Conservation (phyloP, 2,888 invertebrate species). For the Opisthograptis luteolata region DNA sequence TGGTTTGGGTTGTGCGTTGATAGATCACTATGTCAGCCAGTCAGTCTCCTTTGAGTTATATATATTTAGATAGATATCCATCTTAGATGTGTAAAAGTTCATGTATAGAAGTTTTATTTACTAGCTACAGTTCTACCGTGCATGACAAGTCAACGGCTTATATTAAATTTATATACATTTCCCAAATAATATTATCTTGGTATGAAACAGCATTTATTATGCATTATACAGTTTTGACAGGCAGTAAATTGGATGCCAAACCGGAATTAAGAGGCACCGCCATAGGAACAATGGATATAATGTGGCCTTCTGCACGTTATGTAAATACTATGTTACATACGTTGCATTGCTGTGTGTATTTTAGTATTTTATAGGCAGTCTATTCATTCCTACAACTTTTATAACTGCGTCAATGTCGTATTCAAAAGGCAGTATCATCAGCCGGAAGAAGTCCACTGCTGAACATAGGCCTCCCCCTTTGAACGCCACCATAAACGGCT, state of each 20-base stretch:
- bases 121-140: too few relatives aligned
- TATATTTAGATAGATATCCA: too few relatives aligned
- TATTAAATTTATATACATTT: too few relatives aligned
- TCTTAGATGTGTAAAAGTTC: too few relatives aligned
- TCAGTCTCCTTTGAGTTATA: too few relatives aligned
- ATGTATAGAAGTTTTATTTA: too few relatives aligned
- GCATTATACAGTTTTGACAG: slow-evolving; percentile 28
- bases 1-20: too few relatives aligned
- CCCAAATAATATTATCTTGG: slow-evolving; percentile 24
- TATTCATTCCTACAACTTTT: slow-evolving; percentile 11
- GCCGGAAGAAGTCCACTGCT: too few relatives aligned
- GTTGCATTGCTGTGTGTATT: slow-evolving; percentile 9
- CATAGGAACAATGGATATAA: slow-evolving; percentile 27
- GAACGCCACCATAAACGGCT: too few relatives aligned
- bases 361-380: slow-evolving; percentile 12
- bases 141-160: too few relatives aligned
- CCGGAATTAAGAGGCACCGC: slow-evolving; percentile 31
- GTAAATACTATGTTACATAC: slow-evolving; percentile 7
- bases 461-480: too few relatives aligned
- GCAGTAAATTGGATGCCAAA: slow-evolving; percentile 31
- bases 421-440: neutral
- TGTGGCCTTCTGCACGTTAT: slow-evolving; percentile 32
- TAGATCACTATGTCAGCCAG: too few relatives aligned
- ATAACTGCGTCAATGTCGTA: slow-evolving; percentile 18
- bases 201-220: slow-evolving; percentile 10